Evolutionary conservation across 2,113 vertebrate genomes (phyloP), one percentile per base, ranked within the genome.

Genomic region (Hystrix brachyura): DNA sequence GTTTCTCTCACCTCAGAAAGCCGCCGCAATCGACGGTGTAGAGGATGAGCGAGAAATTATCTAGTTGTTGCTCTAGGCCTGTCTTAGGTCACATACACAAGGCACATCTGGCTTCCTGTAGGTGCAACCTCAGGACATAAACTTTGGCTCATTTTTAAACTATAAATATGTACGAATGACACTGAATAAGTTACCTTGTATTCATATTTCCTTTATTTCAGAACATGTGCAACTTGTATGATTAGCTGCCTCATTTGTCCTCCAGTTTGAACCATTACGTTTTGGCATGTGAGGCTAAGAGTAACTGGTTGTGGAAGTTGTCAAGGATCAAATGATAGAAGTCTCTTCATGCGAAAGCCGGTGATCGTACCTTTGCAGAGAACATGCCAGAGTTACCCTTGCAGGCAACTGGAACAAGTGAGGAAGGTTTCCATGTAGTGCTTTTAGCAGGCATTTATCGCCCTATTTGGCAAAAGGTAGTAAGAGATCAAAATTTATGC

Each of bases 1-100:
- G 99, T 99, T 99, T 99, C 99, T 99, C 99, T 99, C 99, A 99
- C 99, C 99, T 99, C 99, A 99, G 98, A 99, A 99, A 99, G 99
- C 99, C 98, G 99, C 99, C 98, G 98, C 99, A 89, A 99, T 99
- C 99, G 98, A 99, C 99, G 99, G 99, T 99, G 99, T 99, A 98
- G 99, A 98, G 99, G 99, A 99, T 98, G 99, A 99, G 99, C 98
- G 98, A 99, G 99, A 99, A 99, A 99, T 99, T 99, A 99, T 99
- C 99, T 99, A 99, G 99, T 98, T 98, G 99, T 98, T 99, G 99
- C 99, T 99, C 95, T 98, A 97, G 99, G 99, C 99, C 98, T 98
- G 98, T 99, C 99, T 99, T 99, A 99, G 99, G 99, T 99, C 99
- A 99, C 99, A 99, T 98, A 99, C 99, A 99, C 99, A 99, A 99